A percentile compares a stretch with the other conserved stretches of the same genome.
Conservation (phyloP, 2,113 vertebrate species). For the Thunnus thynnus region DNA sequence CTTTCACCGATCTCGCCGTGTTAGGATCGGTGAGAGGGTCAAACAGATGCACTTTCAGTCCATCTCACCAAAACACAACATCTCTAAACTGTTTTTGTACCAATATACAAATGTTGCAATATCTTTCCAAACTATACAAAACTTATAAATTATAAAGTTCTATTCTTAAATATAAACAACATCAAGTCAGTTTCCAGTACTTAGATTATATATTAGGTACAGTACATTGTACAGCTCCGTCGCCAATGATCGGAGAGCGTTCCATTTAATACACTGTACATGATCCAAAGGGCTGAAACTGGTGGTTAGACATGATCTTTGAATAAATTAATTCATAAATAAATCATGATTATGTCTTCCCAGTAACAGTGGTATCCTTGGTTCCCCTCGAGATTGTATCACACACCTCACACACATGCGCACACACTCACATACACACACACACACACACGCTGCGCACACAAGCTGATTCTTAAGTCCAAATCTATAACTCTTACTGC, state of each 20-base stretch:
- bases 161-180: slow-evolving; percentile 80
- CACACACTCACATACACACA: slow-evolving; percentile 17
- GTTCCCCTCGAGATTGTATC: slow-evolving; percentile 55
- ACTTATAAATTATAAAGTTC: slow-evolving; percentile 73
- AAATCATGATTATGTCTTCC: slow-evolving; percentile 79
- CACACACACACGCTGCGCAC: slow-evolving; percentile 33
- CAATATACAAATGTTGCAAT: slow-evolving; percentile 58
- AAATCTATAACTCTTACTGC: slow-evolving; percentile 42
- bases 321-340: slow-evolving; percentile 84
- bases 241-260: slow-evolving; percentile 21
- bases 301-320: slow-evolving; percentile 73
- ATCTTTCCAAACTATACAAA: slow-evolving; percentile 71
- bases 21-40: not conserved
- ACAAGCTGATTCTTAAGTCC: slow-evolving; percentile 29
- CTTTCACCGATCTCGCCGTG: not conserved
- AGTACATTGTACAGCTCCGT: slow-evolving; percentile 63
- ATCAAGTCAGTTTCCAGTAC: slow-evolving; percentile 79
- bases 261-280: slow-evolving; percentile 52
- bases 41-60: slow-evolving; percentile 17
- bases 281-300: slow-evolving; percentile 69
- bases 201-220: slow-evolving; percentile 71
- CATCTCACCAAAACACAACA: not conserved
- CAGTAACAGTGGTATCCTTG: slow-evolving; percentile 66
- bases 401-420: slow-evolving; percentile 2
- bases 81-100: slow-evolving; percentile 28